A percentile compares a stretch with the other conserved stretches of the same genome.
These are phyloP conservation scores for Gobiocypris rarus DNA, from an alignment of 2,113 vertebrate species.

Conservation along the genomic window DNA sequence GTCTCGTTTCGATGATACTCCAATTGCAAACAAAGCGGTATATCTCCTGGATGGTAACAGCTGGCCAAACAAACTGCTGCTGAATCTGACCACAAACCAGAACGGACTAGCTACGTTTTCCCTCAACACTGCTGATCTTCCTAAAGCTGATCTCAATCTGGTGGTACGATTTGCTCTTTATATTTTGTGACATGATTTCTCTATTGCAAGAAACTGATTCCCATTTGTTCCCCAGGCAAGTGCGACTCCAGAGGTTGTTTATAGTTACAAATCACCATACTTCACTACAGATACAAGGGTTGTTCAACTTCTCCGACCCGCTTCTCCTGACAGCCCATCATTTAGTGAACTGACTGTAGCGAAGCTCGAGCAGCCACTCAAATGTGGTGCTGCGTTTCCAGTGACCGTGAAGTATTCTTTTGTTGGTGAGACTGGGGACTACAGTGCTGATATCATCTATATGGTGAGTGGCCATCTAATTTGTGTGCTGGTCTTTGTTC, in stretches of 20 bases:
- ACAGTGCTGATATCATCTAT: conserved; percentile 61
- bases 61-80: conserved; percentile 13
- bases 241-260: neutral
- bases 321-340: conserved; percentile 44
- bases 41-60: too few species aligned
- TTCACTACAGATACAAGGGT: neutral
- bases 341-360: conserved; percentile 65
- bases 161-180: neutral
- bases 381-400: conserved; percentile 54
- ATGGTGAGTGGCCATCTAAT: conserved; percentile 60
- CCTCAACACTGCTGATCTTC: neutral
- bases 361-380: conserved; percentile 44
- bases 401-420: conserved; percentile 68
- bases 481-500: too few species aligned
- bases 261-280: rapidly evolving
- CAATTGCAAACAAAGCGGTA: too few species aligned
- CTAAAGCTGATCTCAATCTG: neutral
- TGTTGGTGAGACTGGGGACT: conserved; percentile 58
- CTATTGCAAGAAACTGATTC: neutral
- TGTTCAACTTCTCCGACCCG: neutral
- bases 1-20: too few species aligned
- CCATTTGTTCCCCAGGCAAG: conserved; percentile 56
- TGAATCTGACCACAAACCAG: conserved; percentile 69
- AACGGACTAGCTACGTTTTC: conserved; percentile 67
- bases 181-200: neutral